These are phyloP conservation scores for Tetragnatha versicolor DNA, from an alignment of 1,140 invertebrate genomes.

Conservation along the genomic window DNA sequence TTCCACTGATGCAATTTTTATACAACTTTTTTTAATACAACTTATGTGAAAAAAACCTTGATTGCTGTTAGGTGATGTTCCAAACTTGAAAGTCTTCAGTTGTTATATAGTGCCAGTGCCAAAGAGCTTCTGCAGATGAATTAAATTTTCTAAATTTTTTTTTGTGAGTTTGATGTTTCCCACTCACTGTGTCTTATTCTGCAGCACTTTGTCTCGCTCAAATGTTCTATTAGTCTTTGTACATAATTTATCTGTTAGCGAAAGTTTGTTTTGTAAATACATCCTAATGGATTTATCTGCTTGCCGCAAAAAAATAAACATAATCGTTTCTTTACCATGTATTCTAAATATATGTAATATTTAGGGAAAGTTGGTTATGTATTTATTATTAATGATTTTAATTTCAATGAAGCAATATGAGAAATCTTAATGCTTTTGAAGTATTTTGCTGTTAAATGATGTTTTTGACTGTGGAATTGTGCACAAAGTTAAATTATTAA, in stretches of 20 bases:
- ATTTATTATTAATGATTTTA: too few relatives aligned
- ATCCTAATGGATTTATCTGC: too few relatives aligned
- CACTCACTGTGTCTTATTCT: conserved; percentile 7
- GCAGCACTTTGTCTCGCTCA: neutral
- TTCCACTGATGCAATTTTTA: conserved; percentile 7
- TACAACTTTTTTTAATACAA: conserved; percentile 21
- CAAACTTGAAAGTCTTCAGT: conserved; percentile 26
- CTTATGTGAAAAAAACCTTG: neutral
- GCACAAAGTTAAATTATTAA: too few relatives aligned
- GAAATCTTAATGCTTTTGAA: too few relatives aligned
- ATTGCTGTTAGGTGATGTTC: neutral
- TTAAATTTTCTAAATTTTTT: conserved; percentile 12
- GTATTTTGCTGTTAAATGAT: too few relatives aligned
- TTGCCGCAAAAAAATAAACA: too few relatives aligned
- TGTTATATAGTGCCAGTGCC: conserved; percentile 45
- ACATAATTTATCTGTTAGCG: conserved; percentile 4
- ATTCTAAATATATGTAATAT: too few relatives aligned
- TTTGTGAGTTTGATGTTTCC: neutral
- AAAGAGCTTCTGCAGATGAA: conserved; percentile 31
- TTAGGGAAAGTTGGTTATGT: too few relatives aligned
- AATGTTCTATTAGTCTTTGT: neutral
- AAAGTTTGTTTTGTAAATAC: too few relatives aligned
- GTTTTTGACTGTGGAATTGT: too few relatives aligned
- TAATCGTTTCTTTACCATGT: too few relatives aligned
- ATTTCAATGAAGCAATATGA: too few relatives aligned